Conservation (phyloP, 2,113 vertebrate species). For the Myocastor coypus region DNA sequence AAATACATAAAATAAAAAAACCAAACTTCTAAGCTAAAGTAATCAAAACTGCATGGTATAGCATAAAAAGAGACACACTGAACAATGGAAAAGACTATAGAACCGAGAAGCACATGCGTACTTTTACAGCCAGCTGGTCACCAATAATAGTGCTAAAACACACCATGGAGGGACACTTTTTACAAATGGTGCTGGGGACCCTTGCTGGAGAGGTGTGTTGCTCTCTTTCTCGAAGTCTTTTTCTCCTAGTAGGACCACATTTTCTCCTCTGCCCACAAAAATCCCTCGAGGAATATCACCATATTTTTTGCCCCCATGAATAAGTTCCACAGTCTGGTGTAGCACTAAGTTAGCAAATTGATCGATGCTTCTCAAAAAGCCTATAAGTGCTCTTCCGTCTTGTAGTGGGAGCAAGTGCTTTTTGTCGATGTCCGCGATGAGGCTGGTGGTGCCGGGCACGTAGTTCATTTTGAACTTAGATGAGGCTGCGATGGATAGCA, state of each 20-base stretch:
- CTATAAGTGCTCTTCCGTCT: too few relatives aligned
- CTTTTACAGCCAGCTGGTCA: background rate
- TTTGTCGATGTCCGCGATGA: constrained; percentile 97
- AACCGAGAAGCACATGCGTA: background rate
- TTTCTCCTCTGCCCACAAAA: too few relatives aligned
- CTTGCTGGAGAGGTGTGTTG: too few relatives aligned
- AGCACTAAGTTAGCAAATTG: too few relatives aligned
- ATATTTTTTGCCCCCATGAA: too few relatives aligned
- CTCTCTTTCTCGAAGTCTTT: too few relatives aligned
- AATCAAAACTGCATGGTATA: background rate
- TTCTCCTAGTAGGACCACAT: too few relatives aligned
- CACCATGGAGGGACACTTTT: background rate
- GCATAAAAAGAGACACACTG: background rate
- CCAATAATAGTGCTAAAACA: background rate
- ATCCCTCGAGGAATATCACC: too few relatives aligned
- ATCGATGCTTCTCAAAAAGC: too few relatives aligned
- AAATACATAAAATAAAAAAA: too few relatives aligned
- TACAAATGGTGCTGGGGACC: background rate
- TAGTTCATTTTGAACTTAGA: constrained; percentile 90
- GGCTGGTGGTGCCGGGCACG: constrained; percentile 97
- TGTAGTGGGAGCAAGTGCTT: too few relatives aligned
- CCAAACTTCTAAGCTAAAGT: background rate
- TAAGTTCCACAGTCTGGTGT: too few relatives aligned
- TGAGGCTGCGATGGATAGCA: background rate
- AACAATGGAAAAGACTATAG: background rate